Evolutionary conservation across 2,888 invertebrate genomes (phyloP).

Genomic region (Penaeus monodon): DNA sequence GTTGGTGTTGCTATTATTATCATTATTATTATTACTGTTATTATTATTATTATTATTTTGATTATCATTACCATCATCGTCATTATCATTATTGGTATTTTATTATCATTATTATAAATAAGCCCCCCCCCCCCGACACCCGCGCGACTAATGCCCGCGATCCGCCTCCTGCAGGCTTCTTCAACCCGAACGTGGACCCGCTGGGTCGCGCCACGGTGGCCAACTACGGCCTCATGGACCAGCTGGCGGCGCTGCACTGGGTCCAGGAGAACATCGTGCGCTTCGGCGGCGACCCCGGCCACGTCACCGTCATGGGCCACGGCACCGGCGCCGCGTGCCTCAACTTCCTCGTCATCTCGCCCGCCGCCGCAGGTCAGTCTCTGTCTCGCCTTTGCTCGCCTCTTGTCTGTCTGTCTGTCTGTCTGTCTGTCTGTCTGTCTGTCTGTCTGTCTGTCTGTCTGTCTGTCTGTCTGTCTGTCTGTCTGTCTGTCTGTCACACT

Average conservation of each 20-base stretch:
- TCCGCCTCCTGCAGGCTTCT: slow-evolving; percentile 66
- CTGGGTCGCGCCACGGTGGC: slow-evolving; percentile 71
- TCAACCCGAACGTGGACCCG: slow-evolving; percentile 73
- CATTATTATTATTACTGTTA: too few species aligned
- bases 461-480: too few species aligned
- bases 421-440: neutral
- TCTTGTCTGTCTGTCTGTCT: too few species aligned
- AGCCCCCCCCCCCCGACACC: too few species aligned
- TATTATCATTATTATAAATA: too few species aligned
- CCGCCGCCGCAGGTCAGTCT: slow-evolving; percentile 71
- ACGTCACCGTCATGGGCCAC: slow-evolving; percentile 65
- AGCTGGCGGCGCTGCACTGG: slow-evolving; percentile 73
- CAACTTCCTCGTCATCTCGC: slow-evolving; percentile 72
- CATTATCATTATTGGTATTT: too few species aligned
- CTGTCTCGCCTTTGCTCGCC: too few species aligned
- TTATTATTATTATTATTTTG: too few species aligned
- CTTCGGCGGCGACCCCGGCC: slow-evolving; percentile 60
- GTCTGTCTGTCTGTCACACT: too few species aligned
- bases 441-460: slow-evolving; percentile 2
- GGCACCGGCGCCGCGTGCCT: slow-evolving; percentile 68
- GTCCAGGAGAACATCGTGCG: slow-evolving; percentile 71
- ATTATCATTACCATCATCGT: too few species aligned
- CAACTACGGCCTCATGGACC: slow-evolving; percentile 72
- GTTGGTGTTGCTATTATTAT: too few species aligned
- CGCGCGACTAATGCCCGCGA: too few species aligned